Conservation (phyloP, 2,888 invertebrate species). For the Drosophila imparisetae region DNA sequence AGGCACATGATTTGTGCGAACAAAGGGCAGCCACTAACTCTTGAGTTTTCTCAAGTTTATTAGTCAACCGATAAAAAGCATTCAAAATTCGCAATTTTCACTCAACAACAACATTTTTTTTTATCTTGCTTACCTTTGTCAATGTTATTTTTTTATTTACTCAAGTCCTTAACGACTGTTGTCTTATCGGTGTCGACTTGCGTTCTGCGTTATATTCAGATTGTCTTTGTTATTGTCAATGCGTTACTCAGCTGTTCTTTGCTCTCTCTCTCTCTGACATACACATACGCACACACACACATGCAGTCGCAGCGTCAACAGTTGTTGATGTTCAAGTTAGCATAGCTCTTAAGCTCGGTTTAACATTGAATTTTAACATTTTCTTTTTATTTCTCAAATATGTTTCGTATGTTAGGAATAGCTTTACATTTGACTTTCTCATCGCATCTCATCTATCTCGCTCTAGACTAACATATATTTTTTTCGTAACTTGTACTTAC, state of each 20-base stretch:
- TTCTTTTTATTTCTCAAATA: constrained; percentile 60
- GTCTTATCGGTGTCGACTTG: constrained; percentile 12
- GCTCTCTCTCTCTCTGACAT: background rate
- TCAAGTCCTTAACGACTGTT: constrained; percentile 10
- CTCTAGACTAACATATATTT: constrained; percentile 25
- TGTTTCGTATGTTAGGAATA: constrained; percentile 57
- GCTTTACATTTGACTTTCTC: constrained; percentile 55
- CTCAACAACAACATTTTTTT: background rate
- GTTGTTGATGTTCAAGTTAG: constrained; percentile 3
- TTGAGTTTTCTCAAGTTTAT: background rate
- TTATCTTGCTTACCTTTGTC: constrained; percentile 11
- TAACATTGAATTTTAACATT: constrained; percentile 56
- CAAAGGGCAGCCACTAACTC: constrained; percentile 22
- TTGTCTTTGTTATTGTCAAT: constrained; percentile 41
- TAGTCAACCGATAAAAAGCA: background rate
- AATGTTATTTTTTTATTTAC: background rate
- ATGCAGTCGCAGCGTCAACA: background rate
- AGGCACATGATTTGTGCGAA: constrained; percentile 11
- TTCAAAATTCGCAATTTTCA: background rate
- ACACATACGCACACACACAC: background rate
- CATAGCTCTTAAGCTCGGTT: constrained; percentile 22
- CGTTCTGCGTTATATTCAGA: constrained; percentile 26
- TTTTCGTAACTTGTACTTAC: constrained; percentile 42
- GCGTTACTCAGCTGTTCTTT: constrained; percentile 34
- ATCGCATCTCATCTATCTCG: constrained; percentile 13